A percentile compares a stretch with the other conserved stretches of the same genome.
These are phyloP conservation scores for Steatocranus sp. DNA, from an alignment of 2,797 vertebrate species.

Conservation along the genomic window DNA sequence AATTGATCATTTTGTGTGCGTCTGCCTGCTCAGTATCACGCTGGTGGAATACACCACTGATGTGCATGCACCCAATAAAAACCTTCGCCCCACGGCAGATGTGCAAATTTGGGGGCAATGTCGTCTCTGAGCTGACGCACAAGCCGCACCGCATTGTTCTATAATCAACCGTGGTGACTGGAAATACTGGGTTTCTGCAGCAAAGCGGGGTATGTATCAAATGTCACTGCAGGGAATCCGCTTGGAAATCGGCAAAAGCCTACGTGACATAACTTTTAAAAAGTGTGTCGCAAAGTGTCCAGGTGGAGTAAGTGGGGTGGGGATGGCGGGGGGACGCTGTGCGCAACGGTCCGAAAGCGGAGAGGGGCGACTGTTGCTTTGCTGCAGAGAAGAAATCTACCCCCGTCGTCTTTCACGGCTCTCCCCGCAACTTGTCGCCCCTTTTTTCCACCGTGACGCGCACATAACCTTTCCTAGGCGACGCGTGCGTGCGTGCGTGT, in stretches of 20 bases:
- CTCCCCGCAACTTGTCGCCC: constrained; percentile 37
- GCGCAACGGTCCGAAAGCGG: constrained; percentile 15
- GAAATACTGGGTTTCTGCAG: background rate
- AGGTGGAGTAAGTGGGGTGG: constrained; percentile 25
- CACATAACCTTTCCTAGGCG: constrained; percentile 3
- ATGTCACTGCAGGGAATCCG: constrained; percentile 27
- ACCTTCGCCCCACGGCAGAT: background rate
- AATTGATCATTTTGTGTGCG: background rate
- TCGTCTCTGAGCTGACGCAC: background rate
- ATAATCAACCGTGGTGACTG: background rate
- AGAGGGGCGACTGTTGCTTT: constrained; percentile 47
- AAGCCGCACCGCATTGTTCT: background rate
- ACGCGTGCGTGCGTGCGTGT: background rate
- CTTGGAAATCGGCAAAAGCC: constrained; percentile 9
- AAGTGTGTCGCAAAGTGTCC: constrained; percentile 66
- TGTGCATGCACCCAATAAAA: background rate
- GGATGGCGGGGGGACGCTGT: background rate
- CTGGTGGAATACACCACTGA: background rate
- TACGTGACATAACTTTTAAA: constrained; percentile 75
- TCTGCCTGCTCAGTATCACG: background rate
- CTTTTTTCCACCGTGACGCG: constrained; percentile 8
- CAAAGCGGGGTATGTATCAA: background rate
- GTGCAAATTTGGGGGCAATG: background rate
- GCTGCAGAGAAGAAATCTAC: constrained; percentile 43
- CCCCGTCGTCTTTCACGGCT: background rate